A percentile compares a stretch with the other conserved stretches of the same genome.
These are phyloP conservation scores for Ancistrus triradiatus DNA, from an alignment of 2,113 vertebrate genomes.

Conservation along the genomic window DNA sequence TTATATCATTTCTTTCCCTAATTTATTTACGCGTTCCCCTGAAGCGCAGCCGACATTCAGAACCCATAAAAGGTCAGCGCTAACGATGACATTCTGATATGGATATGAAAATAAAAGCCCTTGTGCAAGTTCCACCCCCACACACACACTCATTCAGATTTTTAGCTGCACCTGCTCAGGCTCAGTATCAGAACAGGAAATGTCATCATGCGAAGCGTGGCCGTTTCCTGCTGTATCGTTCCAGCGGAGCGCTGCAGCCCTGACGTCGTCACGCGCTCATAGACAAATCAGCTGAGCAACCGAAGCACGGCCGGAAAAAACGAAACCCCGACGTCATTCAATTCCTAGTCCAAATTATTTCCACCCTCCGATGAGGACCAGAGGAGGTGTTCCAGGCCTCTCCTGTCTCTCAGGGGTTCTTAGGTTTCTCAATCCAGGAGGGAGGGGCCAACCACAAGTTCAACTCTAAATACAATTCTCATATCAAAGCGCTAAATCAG, in stretches of 20 bases:
- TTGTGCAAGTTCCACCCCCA: conserved; percentile 1
- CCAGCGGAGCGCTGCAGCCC: background rate
- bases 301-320: conserved; percentile 51
- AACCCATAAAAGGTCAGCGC: background rate
- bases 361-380: conserved; percentile 8
- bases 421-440: background rate
- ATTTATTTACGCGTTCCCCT: too few relatives aligned
- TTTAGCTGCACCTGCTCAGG: conserved; percentile 11
- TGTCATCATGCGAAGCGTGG: background rate
- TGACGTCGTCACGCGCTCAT: conserved; percentile 53
- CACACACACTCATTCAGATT: conserved; percentile 32
- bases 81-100: background rate
- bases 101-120: background rate
- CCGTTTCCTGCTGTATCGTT: background rate
- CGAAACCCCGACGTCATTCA: background rate
- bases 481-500: too few relatives aligned
- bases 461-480: too few relatives aligned
- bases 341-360: too few relatives aligned
- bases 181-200: conserved; percentile 15
- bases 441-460: background rate
- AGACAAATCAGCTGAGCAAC: conserved; percentile 59
- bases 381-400: background rate
- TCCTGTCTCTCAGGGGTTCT: background rate
- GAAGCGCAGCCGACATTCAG: background rate
- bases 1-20: too few relatives aligned